These are phyloP conservation scores for Lethrus apterus DNA, from an alignment of 1,140 invertebrate genomes.

Conservation along the genomic window DNA sequence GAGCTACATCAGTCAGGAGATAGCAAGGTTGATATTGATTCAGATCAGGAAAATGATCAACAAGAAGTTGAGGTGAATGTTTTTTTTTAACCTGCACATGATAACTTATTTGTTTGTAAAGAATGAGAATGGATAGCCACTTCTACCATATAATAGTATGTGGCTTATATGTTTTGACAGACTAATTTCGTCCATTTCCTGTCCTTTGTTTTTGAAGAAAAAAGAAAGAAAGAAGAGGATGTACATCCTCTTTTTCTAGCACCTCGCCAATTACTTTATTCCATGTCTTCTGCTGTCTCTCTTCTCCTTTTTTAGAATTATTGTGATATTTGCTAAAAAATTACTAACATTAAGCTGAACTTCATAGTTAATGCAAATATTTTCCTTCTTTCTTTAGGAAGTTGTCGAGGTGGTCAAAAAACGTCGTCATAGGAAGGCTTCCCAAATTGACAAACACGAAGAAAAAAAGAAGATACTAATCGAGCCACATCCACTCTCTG, in stretches of 20 bases:
- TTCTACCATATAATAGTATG: too few relatives aligned
- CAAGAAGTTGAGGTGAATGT: conserved; percentile 47
- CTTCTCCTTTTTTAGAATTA: too few relatives aligned
- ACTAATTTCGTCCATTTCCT: neutral
- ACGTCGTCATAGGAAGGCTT: conserved; percentile 51
- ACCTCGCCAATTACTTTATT: too few relatives aligned
- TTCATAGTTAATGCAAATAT: neutral
- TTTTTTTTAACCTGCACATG: too few relatives aligned
- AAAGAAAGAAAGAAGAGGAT: too few relatives aligned
- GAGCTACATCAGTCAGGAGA: conserved; percentile 32
- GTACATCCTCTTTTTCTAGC: too few relatives aligned
- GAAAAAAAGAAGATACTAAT: conserved; percentile 62
- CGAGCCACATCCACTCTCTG: conserved; percentile 64
- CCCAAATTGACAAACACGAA: conserved; percentile 45
- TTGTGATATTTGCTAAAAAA: neutral
- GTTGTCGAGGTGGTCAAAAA: conserved; percentile 44
- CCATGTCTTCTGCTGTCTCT: too few relatives aligned
- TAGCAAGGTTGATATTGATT: conserved; percentile 45
- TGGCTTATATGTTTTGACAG: neutral
- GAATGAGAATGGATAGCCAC: too few relatives aligned
- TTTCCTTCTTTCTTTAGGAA: conserved; percentile 29
- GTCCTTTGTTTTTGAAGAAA: neutral
- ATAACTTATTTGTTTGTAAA: too few relatives aligned
- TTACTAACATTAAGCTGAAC: neutral
- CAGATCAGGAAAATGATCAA: conserved; percentile 57